Conservation (phyloP, 2,888 invertebrate genomes). For the Rhagophthalmus giganteus region DNA sequence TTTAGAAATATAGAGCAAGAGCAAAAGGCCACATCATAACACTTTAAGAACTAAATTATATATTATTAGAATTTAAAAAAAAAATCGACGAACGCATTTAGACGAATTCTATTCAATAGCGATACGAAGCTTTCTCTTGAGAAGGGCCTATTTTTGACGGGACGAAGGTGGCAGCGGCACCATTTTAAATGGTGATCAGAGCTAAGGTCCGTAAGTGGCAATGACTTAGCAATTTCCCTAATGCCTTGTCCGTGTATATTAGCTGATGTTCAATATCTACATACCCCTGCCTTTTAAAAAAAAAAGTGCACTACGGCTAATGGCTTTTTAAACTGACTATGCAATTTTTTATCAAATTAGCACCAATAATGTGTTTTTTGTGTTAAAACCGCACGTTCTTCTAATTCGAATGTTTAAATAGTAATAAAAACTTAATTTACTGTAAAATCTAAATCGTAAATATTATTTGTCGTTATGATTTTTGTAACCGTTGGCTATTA, state of each 20-base stretch:
- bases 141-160: neutral
- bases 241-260: slow-evolving; percentile 22
- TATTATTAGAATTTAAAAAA: slow-evolving; percentile 49
- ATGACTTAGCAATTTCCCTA: slow-evolving; percentile 31
- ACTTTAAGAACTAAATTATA: slow-evolving; percentile 51
- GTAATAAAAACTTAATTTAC: no score
- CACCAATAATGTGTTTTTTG: neutral
- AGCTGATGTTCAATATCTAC: slow-evolving; percentile 26
- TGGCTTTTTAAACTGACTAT: slow-evolving; percentile 15
- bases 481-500: no score
- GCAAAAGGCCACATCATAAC: slow-evolving; percentile 48
- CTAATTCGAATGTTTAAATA: no score
- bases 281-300: slow-evolving; percentile 10
- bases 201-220: slow-evolving; percentile 26
- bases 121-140: neutral
- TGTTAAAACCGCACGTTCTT: no score
- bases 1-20: slow-evolving; percentile 48
- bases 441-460: no score
- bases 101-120: slow-evolving; percentile 5
- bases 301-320: slow-evolving; percentile 12
- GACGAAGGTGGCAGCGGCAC: neutral
- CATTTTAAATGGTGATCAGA: neutral
- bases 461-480: no score
- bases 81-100: slow-evolving; percentile 39
- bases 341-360: slow-evolving; percentile 12